These are phyloP conservation scores for Amazona vittata DNA, from an alignment of 2,113 vertebrate species.

Conservation along the genomic window DNA sequence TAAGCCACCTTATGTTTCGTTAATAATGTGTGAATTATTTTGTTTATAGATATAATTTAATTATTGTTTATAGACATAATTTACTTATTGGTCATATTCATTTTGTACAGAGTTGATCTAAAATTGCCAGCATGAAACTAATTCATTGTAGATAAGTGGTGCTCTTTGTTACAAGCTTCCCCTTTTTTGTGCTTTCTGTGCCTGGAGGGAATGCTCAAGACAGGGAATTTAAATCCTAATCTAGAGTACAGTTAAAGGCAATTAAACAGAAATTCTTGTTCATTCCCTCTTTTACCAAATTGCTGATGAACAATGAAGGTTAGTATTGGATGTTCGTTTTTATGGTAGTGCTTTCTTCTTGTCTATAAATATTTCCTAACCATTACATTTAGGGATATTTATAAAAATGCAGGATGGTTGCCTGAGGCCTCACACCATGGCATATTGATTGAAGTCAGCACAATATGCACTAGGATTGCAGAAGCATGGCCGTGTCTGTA, in stretches of 20 bases:
- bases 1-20: not conserved
- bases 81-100: not conserved
- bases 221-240: not conserved
- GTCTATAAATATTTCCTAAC: slow-evolving; percentile 13
- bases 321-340: not conserved
- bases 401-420: not conserved
- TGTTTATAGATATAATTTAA: not conserved
- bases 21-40: not conserved
- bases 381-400: not conserved
- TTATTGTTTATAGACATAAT: slow-evolving; percentile 5
- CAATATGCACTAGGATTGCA: not conserved
- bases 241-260: slow-evolving; percentile 12
- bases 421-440: not conserved
- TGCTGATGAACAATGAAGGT: not conserved
- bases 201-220: not conserved
- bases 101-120: not conserved
- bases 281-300: not conserved
- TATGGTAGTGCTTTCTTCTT: not conserved
- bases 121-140: not conserved
- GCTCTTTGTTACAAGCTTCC: slow-evolving; percentile 13
- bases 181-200: not conserved
- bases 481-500: not conserved
- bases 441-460: slow-evolving; percentile 9
- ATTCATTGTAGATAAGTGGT: slow-evolving; percentile 30
- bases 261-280: slow-evolving; percentile 43